Percentiles rank a stretch among this genome's conserved stretches.
phyloP scores from a whole-genome alignment of 2,888 invertebrate genomes.

The Dione vanillae region DNA sequence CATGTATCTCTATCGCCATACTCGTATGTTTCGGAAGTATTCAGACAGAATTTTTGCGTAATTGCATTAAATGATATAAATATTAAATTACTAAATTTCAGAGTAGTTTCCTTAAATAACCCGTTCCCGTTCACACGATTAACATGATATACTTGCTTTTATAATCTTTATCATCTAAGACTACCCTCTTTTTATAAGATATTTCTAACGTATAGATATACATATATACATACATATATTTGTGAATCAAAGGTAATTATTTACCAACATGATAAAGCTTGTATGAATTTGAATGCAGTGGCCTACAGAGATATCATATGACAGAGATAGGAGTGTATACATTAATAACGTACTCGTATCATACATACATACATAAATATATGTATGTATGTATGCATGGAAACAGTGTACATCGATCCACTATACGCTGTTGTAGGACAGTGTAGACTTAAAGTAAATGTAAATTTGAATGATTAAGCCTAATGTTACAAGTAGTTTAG shows the following conservation, averaged over 20 bases:
- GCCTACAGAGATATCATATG: slow-evolving; percentile 28
- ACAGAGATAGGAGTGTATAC: slow-evolving; percentile 17
- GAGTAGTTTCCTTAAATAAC: no score
- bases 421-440: slow-evolving; percentile 5
- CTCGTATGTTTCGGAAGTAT: no score
- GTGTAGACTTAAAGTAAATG: background rate
- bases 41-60: no score
- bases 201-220: no score
- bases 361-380: slow-evolving; percentile 10
- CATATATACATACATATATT: background rate
- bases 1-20: no score
- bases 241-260: slow-evolving; percentile 10
- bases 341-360: slow-evolving; percentile 30
- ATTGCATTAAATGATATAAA: no score
- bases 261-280: slow-evolving; percentile 1
- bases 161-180: no score
- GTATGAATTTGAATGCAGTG: slow-evolving; percentile 19
- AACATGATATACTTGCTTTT: no score
- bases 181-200: no score
- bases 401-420: slow-evolving; percentile 18
- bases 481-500: no score
- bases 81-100: no score
- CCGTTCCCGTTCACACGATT: no score
- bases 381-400: background rate
- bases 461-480: background rate